Base-by-base conservation (phyloP, 2,888 invertebrate genomes). In the Antitype chi region DNA sequence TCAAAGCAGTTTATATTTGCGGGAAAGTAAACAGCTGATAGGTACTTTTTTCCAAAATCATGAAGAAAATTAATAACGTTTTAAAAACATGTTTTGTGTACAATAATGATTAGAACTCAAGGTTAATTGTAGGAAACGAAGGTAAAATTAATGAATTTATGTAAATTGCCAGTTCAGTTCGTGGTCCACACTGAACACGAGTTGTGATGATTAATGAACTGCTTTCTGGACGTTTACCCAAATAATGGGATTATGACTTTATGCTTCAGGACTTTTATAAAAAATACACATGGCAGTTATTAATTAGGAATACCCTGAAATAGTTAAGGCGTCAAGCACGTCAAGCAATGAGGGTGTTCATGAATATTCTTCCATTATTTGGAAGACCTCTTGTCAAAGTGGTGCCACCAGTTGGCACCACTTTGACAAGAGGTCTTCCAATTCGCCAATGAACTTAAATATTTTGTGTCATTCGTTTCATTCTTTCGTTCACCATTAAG, bases 161-260 rank as follows among this genome's bases (percentile, higher is more conserved):
- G 95, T 92, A 93, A 95, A 95, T 95, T 88, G 87, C 89, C 80
- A 85, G 91, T 91, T 92, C 87, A 89, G 89, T 89, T 79, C 79
- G 78, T 78, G 90, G 90, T 86, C 85, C 87, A 68, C 69, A 87
- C 88, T 86, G 87, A 88, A 91, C 89, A 90, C 92, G 92, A 92
- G 92, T 92, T 91, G 91, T 90, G 86, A 93, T 95, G 95, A 96
- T 95, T 95, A 95, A 95, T 95, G 95, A 91, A 89, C 87, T 84
- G 82, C 87, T 88, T 92, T 93, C 93, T 90, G 91, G 89, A 89
- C 91, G 93, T 94, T 95, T 94, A 94, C 91, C 91, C 92, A 92
- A 94, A 93, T 94, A 94, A 94, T 93, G 80, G 80, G 81, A 87
- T 85, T 85, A 84, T 69, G 83, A 78, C 75, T 72, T 74, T 81